These are phyloP conservation scores for Tipula unca DNA, from an alignment of 2,888 invertebrate genomes.

Conservation along the genomic window DNA sequence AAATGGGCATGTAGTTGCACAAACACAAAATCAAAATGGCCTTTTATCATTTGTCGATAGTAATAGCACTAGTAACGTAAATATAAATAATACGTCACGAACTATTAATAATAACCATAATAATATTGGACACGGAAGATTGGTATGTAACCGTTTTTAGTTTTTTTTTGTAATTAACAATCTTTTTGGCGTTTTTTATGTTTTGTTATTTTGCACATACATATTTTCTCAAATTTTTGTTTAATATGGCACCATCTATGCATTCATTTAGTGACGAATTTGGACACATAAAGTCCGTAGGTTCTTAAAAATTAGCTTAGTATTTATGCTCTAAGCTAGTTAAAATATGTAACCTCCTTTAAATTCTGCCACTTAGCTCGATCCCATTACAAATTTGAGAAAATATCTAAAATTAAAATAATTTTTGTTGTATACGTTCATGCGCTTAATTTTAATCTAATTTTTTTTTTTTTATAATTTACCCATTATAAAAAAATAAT, in stretches of 20 bases:
- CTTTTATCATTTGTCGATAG: constrained; percentile 30
- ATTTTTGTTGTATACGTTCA: neutral
- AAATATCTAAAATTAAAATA: neutral
- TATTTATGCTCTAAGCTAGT: no score
- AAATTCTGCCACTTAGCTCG: no score
- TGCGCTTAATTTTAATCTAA: neutral
- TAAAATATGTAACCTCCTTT: no score
- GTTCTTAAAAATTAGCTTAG: no score
- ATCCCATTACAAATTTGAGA: neutral
- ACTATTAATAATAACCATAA: neutral
- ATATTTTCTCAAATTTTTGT: neutral
- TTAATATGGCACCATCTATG: neutral
- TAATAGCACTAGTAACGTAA: neutral
- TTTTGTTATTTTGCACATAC: neutral
- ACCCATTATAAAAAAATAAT: neutral
- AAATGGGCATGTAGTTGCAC: constrained; percentile 29
- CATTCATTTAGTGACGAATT: neutral
- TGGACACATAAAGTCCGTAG: no score
- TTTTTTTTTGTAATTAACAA: constrained; percentile 18
- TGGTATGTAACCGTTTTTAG: constrained; percentile 28
- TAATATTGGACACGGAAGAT: constrained; percentile 29
- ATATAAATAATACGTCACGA: neutral
- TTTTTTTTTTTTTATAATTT: neutral
- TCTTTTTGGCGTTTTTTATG: neutral
- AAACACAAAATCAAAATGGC: constrained; percentile 29